phyloP scores from a whole-genome alignment of 2,888 invertebrate species.

The Acheta domesticus region DNA sequence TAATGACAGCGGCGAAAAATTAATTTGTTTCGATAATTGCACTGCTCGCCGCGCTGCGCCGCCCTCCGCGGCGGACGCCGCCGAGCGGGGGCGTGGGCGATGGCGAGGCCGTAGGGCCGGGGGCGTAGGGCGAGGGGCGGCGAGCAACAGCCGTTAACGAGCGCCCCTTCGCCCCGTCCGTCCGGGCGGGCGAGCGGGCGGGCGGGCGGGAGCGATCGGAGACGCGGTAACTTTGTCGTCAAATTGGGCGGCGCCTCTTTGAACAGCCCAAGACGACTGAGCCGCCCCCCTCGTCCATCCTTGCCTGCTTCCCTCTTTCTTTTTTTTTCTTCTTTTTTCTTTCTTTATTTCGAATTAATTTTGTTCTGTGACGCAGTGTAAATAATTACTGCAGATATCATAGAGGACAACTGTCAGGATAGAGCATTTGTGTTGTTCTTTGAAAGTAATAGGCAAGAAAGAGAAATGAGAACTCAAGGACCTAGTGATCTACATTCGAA shows the following conservation, averaged over 20 bases:
- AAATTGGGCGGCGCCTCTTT: conserved; percentile 5
- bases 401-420: no score
- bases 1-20: not conserved
- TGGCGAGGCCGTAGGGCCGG: not conserved
- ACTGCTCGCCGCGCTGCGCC: no score
- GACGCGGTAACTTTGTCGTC: conserved; percentile 8
- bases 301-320: no score
- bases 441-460: no score
- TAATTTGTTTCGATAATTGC: conserved; percentile 9
- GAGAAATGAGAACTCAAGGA: no score
- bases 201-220: not conserved
- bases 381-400: no score
- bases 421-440: no score
- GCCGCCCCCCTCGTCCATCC: no score
- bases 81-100: not conserved
- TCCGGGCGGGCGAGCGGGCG: not conserved
- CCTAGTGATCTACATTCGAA: no score
- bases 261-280: not conserved
- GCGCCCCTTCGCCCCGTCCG: not conserved
- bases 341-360: no score
- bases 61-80: not conserved
- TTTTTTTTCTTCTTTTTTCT: no score
- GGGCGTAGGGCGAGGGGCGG: not conserved
- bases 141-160: not conserved
- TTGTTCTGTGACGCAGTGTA: no score